Percentiles rank a stretch among this genome's conserved stretches.
Evolutionary conservation across 2,888 invertebrate species (phyloP).

Genomic region (Macaria notata): DNA sequence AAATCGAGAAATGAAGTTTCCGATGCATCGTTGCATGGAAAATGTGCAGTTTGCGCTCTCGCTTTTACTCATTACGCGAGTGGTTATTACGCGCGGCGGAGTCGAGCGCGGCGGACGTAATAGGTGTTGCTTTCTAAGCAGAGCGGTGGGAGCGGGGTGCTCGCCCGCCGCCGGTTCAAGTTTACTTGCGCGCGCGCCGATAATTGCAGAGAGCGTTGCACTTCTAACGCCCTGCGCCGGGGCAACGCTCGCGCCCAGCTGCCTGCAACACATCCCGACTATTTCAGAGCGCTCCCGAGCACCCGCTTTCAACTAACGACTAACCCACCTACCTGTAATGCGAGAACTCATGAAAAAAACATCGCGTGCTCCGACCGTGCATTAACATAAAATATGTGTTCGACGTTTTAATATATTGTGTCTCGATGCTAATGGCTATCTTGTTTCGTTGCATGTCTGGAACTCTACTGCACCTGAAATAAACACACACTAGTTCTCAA

Average conservation of each 20-base stretch:
- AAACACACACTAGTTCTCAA: conserved; percentile 8
- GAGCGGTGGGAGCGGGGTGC: conserved; percentile 73
- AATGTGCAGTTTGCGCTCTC: conserved; percentile 54
- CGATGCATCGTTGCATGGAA: conserved; percentile 36
- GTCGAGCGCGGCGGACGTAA: conserved; percentile 62
- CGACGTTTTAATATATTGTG: conserved; percentile 29
- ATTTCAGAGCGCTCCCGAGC: conserved; percentile 69
- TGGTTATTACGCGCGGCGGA: conserved; percentile 43
- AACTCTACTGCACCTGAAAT: conserved; percentile 22
- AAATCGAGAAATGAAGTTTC: conserved; percentile 18
- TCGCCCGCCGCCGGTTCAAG: conserved; percentile 66
- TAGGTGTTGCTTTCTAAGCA: conserved; percentile 78
- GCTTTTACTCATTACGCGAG: conserved; percentile 65
- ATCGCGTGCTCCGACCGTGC: conserved; percentile 27
- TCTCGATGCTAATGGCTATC: conserved; percentile 26
- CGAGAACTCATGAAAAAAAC: conserved; percentile 51
- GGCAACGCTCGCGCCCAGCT: conserved; percentile 80
- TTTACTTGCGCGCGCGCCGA: conserved; percentile 67
- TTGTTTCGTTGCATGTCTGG: conserved; percentile 24
- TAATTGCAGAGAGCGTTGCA: conserved; percentile 78
- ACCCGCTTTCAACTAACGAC: conserved; percentile 54
- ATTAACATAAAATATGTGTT: conserved; percentile 34
- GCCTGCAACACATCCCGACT: conserved; percentile 80
- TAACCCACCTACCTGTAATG: conserved; percentile 59
- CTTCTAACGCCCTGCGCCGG: conserved; percentile 76